Evolutionary conservation across 2,113 vertebrate genomes (phyloP).

Genomic region (Caloenas nicobarica): DNA sequence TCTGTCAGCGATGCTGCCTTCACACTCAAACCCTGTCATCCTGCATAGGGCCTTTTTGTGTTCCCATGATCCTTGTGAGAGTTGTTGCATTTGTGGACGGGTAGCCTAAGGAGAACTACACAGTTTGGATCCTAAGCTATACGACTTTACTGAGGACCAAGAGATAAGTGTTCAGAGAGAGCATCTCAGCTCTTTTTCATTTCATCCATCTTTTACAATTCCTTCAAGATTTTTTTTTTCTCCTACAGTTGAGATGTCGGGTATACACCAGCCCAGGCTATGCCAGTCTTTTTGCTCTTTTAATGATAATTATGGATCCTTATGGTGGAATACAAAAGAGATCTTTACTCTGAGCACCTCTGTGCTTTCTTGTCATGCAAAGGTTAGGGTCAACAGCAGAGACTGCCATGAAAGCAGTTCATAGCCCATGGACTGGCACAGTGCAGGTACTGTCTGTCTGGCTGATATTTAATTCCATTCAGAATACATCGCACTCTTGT

Average conservation of each 20-base stretch:
- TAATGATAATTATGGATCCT: not conserved
- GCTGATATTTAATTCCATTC: constrained; percentile 14
- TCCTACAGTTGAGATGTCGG: not conserved
- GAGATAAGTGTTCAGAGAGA: not conserved
- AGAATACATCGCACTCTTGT: not conserved
- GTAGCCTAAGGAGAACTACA: not conserved
- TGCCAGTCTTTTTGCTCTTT: not conserved
- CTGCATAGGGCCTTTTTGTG: not conserved
- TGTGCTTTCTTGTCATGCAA: not conserved
- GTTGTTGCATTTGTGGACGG: not conserved
- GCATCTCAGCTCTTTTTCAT: not conserved
- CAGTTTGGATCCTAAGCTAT: not conserved
- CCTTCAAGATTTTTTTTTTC: not conserved
- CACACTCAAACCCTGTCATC: not conserved
- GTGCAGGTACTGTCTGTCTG: not conserved
- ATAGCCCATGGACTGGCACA: not conserved
- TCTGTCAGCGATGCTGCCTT: not conserved
- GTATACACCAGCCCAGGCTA: not conserved
- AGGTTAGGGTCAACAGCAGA: not conserved
- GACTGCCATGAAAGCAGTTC: not conserved
- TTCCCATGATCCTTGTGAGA: not conserved
- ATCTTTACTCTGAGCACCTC: not conserved
- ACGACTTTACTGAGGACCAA: not conserved
- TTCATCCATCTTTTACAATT: not conserved
- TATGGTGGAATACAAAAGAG: not conserved